A percentile compares a stretch with the other conserved stretches of the same genome.
Evolutionary conservation across 2,797 vertebrate genomes (phyloP).

Genomic region (Pteropus rufus): DNA sequence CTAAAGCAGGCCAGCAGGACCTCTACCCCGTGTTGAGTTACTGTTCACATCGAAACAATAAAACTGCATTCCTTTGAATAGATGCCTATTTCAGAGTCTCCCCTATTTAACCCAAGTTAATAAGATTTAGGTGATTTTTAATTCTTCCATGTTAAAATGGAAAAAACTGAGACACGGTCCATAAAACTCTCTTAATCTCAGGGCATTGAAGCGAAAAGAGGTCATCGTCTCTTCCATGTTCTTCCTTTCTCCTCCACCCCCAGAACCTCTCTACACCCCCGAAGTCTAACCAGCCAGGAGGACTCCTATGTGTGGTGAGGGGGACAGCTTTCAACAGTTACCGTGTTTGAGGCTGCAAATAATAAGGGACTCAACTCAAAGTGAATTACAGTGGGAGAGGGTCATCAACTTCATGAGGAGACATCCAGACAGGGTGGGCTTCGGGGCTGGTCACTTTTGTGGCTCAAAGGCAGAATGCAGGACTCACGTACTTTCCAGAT

Average conservation of each 20-base stretch:
- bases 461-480: not conserved
- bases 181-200: not conserved
- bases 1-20: slow-evolving; percentile 37
- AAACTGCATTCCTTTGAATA: not conserved
- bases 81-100: not conserved
- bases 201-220: not conserved
- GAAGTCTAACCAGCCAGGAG: not conserved
- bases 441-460: not conserved
- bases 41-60: not conserved
- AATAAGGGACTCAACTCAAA: not conserved
- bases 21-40: not conserved
- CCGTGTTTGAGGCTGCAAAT: not conserved
- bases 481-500: not conserved
- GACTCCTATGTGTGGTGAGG: not conserved
- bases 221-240: not conserved
- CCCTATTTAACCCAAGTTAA: not conserved
- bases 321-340: not conserved
- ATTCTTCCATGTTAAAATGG: not conserved
- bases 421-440: too few relatives aligned
- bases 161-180: not conserved
- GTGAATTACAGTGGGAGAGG: not conserved
- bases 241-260: not conserved
- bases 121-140: not conserved
- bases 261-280: not conserved
- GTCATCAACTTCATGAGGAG: not conserved